Percentiles rank a stretch among this genome's conserved stretches.
These are phyloP conservation scores for Gambusia affinis DNA, from an alignment of 2,113 vertebrate genomes.

Conservation along the genomic window DNA sequence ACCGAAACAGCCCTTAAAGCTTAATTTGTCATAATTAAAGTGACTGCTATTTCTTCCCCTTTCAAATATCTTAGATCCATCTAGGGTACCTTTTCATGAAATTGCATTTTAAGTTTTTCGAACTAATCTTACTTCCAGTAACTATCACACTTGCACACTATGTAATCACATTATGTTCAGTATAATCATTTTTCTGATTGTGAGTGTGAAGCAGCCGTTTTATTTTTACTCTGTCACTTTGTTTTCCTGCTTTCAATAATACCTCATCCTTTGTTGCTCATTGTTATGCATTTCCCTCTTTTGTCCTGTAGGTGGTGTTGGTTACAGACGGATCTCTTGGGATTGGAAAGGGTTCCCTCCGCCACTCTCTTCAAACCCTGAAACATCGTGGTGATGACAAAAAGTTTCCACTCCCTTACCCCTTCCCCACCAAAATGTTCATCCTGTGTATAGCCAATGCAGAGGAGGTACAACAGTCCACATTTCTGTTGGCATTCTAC, in stretches of 20 bases:
- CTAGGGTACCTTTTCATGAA: not conserved
- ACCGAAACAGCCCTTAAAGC: not conserved
- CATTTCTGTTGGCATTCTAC: not conserved
- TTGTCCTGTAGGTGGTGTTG: conserved; percentile 86
- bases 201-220: not conserved
- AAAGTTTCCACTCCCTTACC: conserved; percentile 94
- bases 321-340: conserved; percentile 96
- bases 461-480: conserved; percentile 86
- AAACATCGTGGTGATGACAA: conserved; percentile 89
- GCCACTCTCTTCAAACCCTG: conserved; percentile 89
- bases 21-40: not conserved
- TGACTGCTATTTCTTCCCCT: not conserved
- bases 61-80: not conserved
- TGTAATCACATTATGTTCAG: not conserved
- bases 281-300: conserved; percentile 34
- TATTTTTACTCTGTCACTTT: not conserved
- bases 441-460: conserved; percentile 96
- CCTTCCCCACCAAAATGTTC: conserved; percentile 93
- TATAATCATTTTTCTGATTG: not conserved
- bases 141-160: too few species aligned
- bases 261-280: not conserved
- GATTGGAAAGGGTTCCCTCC: conserved; percentile 92
- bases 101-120: not conserved
- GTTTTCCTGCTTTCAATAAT: not conserved
- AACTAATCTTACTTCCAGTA: not conserved